These are phyloP conservation scores for Agapornis canus DNA, from an alignment of 2,797 vertebrate species.

Conservation along the genomic window DNA sequence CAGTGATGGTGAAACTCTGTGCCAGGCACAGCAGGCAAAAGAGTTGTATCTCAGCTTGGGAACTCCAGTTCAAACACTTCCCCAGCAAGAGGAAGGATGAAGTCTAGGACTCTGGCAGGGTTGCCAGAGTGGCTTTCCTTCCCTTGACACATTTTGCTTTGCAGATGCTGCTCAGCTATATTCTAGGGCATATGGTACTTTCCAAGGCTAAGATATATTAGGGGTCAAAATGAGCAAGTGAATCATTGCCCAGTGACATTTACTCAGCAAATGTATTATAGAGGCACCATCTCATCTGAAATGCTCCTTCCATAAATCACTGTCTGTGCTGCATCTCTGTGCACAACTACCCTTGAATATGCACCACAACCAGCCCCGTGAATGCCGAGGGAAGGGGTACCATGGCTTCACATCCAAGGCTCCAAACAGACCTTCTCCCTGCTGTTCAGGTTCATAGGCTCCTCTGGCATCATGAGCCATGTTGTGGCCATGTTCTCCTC, in stretches of 20 bases:
- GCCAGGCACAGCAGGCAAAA: neutral
- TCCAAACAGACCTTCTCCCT: neutral
- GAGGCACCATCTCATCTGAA: conserved; percentile 28
- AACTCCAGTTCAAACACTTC: neutral
- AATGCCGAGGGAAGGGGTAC: rapidly evolving
- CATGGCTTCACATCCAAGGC: rapidly evolving
- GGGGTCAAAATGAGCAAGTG: conserved; percentile 29
- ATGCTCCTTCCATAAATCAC: conserved; percentile 34
- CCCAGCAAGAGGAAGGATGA: neutral
- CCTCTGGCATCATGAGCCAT: neutral
- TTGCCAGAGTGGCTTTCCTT: neutral
- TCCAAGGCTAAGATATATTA: neutral
- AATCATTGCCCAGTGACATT: conserved; percentile 40
- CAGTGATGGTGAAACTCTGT: neutral
- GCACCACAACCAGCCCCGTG: rapidly evolving
- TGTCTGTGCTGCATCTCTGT: neutral
- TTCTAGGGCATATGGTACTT: neutral
- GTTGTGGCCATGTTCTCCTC: neutral
- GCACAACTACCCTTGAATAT: neutral
- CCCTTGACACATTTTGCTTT: neutral
- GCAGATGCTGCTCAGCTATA: neutral
- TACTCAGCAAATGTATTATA: neutral
- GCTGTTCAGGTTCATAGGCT: neutral
- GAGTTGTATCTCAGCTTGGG: neutral
- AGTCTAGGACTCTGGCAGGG: neutral